Evolutionary conservation across 1,140 invertebrate species (phyloP), one percentile per base, ranked within the genome.

Genomic region (Zaprionus capensis): DNA sequence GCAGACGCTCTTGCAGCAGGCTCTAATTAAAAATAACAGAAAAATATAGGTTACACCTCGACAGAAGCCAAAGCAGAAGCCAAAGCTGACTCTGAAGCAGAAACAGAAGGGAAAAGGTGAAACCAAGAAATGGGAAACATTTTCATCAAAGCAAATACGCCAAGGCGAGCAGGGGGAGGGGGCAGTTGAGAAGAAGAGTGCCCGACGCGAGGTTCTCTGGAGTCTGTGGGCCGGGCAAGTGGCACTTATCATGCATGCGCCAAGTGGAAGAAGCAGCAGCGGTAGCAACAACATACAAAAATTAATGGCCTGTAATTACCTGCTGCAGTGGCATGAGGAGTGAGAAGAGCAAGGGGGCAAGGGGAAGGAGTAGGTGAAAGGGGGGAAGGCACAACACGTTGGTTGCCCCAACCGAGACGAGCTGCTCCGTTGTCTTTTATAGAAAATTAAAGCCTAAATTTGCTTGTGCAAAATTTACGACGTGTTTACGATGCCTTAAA

Each of bases 401-500:
- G 53, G 53, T 57, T 72, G 53, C 59, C 56, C 61, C 56, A 56
- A 72, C 59, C 69, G 69, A 65, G 28, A 72, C 70, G 59, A 41
- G 34, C 67, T 36, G 41, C 63, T 46, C 57, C 75, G 69, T 53
- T 78, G 81, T 66, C 51, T 71, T 71, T 73, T 85, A 70, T 46
- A 71, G 67, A 78, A 81, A 85, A 76, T 80, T 70, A 77, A 80
- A 81, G 80, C 80, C 78, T 88, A 67, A 88, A 68, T 88, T 75
- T 76, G 71, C 80, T 65, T 78, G 70, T 78, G 81, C 84, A 78
- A 88, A 83, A 87, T 87, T 88, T 88, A 88, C 84, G 84, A 88
- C 71, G 84, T 88, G 84, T 88, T 88, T 88, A 88, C 84, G 80
- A 88, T 87, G 83, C 57, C 65, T 73, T 78, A 86, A 86, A 86